phyloP scores from a whole-genome alignment of 2,888 invertebrate species.

The Agrochola lota region DNA sequence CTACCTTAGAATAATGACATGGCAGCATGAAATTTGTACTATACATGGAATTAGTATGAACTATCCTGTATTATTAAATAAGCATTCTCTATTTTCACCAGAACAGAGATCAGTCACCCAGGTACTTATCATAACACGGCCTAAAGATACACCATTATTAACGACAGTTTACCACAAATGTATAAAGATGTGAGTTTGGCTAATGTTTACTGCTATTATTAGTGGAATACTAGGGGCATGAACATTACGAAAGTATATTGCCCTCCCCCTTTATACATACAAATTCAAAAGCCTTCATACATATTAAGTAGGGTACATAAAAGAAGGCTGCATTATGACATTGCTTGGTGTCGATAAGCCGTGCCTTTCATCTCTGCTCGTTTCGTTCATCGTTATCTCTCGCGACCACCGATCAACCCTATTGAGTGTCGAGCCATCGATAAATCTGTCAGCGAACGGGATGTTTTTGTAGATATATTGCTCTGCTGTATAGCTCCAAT shows the following conservation, averaged over 20 bases:
- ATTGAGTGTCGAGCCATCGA: slow-evolving; percentile 48
- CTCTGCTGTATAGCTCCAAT: slow-evolving; percentile 2
- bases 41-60: too few species aligned
- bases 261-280: background rate
- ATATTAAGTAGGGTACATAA: slow-evolving; percentile 37
- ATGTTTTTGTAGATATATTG: slow-evolving; percentile 43
- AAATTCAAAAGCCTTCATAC: slow-evolving; percentile 20
- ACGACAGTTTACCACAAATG: too few species aligned
- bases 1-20: too few species aligned
- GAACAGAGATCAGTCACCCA: too few species aligned
- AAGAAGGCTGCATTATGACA: slow-evolving; percentile 41
- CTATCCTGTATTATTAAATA: too few species aligned
- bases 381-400: slow-evolving; percentile 50
- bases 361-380: slow-evolving; percentile 45
- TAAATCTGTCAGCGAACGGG: slow-evolving; percentile 53
- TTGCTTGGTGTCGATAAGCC: slow-evolving; percentile 51
- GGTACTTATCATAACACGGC: too few species aligned
- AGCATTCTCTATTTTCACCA: too few species aligned
- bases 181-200: background rate
- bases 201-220: background rate
- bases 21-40: too few species aligned
- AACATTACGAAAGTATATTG: background rate
- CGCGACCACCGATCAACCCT: slow-evolving; percentile 47
- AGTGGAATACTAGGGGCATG: background rate
- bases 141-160: too few species aligned